Conservation (phyloP, 2,113 vertebrate species). For the Ornithorhynchus anatinus region DNA sequence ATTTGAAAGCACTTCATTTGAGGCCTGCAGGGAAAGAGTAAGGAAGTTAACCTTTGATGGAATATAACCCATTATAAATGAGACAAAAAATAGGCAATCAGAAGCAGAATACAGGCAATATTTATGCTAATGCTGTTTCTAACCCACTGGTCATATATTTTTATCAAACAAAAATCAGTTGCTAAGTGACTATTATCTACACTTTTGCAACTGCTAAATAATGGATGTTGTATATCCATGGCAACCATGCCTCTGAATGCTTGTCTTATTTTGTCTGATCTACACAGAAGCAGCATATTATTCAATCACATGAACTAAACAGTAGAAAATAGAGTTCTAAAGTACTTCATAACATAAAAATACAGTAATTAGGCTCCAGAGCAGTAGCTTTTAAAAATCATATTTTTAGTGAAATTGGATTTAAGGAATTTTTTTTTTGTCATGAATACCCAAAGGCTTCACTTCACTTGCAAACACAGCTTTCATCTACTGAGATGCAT, state of each 20-base stretch:
- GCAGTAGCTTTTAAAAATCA: background rate
- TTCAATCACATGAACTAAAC: background rate
- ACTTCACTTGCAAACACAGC: background rate
- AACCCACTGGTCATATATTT: background rate
- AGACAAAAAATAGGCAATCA: background rate
- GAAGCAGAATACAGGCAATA: background rate
- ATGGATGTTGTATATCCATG: conserved; percentile 8
- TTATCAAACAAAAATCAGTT: background rate
- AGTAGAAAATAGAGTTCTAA: background rate
- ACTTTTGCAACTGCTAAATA: background rate
- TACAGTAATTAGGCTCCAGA: background rate
- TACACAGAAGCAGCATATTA: fast-evolving
- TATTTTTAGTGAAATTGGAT: background rate
- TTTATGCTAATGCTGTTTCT: background rate
- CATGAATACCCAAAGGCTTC: background rate
- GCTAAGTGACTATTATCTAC: background rate
- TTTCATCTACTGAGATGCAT: background rate
- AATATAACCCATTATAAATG: background rate
- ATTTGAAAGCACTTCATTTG: too few relatives aligned
- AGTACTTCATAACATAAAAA: background rate
- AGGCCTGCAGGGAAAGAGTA: background rate
- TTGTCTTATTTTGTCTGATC: background rate
- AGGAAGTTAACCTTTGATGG: background rate
- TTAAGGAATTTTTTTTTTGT: background rate
- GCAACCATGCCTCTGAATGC: background rate